Percentiles rank a stretch among this genome's conserved stretches.
Evolutionary conservation across 1,140 invertebrate genomes (phyloP).

Genomic region (Brachionus asplanchnoidis): DNA sequence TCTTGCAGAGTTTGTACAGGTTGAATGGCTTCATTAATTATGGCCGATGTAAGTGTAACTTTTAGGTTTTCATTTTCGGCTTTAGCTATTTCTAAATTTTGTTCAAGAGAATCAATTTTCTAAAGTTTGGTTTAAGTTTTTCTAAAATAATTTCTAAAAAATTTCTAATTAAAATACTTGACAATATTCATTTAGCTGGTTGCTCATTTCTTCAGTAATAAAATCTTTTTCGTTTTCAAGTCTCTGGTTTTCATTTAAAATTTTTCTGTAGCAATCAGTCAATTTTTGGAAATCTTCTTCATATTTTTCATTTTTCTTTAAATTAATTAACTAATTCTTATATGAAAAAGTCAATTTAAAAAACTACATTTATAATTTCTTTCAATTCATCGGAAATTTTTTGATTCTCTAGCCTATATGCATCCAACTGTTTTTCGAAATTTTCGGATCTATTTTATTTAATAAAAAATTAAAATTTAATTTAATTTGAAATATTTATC

Average conservation of each 20-base stretch:
- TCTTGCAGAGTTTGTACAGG: background rate
- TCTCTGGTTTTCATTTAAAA: background rate
- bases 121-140: background rate
- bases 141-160: background rate
- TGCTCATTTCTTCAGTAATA: background rate
- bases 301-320: background rate
- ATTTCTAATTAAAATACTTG: background rate
- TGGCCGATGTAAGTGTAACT: background rate
- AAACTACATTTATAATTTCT: background rate
- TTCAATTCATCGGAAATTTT: background rate
- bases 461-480: background rate
- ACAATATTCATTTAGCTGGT: background rate
- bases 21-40: background rate
- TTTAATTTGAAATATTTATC: too few relatives aligned
- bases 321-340: too few relatives aligned
- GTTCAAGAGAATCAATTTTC: background rate
- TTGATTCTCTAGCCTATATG: background rate
- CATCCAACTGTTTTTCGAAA: background rate
- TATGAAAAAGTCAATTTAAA: background rate
- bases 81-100: background rate
- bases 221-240: background rate
- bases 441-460: background rate
- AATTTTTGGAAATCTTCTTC: background rate
- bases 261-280: background rate
- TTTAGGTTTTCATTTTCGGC: background rate